phyloP scores from a whole-genome alignment of 2,888 invertebrate genomes.

The Epinotia bilunana region DNA sequence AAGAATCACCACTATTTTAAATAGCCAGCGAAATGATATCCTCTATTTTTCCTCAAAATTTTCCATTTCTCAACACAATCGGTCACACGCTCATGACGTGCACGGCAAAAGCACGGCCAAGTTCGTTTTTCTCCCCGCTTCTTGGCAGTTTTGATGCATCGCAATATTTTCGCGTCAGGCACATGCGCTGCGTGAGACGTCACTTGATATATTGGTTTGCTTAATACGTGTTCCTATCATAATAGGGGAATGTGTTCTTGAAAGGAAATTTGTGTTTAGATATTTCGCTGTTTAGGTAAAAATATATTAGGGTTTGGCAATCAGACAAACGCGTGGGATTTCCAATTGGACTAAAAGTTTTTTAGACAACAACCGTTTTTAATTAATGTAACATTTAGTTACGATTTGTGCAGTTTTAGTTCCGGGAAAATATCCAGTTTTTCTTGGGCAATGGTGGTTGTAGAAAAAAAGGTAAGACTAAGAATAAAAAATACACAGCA shows the following conservation, averaged over 20 bases:
- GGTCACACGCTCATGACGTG: slow-evolving; percentile 48
- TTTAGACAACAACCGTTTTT: not conserved
- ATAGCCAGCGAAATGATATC: not conserved
- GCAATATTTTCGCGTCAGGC: slow-evolving; percentile 81
- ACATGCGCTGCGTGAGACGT: slow-evolving; percentile 72
- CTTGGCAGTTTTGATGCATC: slow-evolving; percentile 82
- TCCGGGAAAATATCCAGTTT: not conserved
- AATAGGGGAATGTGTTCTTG: slow-evolving; percentile 46
- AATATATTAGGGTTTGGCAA: not conserved
- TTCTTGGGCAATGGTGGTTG: not conserved
- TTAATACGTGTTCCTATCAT: slow-evolving; percentile 48
- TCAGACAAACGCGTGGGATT: no score
- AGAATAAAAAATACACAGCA: not conserved
- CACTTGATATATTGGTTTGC: slow-evolving; percentile 76
- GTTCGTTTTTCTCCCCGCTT: slow-evolving; percentile 71
- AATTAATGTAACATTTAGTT: not conserved
- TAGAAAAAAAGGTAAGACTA: not conserved
- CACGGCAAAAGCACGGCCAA: slow-evolving; percentile 48
- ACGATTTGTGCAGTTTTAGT: not conserved
- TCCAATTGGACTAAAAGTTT: no score
- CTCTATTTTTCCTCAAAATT: not conserved
- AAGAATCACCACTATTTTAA: no score
- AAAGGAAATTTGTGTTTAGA: slow-evolving; percentile 16
- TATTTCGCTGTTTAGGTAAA: not conserved
- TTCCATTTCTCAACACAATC: not conserved